A percentile compares a stretch with the other conserved stretches of the same genome.
These are phyloP conservation scores for Sycobia sp. DNA, from an alignment of 1,140 invertebrate species.

Conservation along the genomic window DNA sequence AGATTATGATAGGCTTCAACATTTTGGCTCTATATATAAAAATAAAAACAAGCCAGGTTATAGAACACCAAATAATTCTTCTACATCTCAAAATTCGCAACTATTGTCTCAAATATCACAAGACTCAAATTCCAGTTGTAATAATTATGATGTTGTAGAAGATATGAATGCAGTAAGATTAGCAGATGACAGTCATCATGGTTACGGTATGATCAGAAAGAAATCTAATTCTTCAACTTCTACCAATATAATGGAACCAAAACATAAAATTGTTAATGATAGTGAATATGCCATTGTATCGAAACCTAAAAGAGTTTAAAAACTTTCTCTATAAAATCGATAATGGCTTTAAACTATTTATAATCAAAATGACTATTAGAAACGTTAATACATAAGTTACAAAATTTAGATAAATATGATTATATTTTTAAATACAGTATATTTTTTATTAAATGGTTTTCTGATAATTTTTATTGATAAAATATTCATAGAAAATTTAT, in stretches of 20 bases:
- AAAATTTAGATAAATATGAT: too few relatives aligned
- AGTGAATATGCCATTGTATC: slow-evolving; percentile 80
- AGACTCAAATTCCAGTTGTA: slow-evolving; percentile 54
- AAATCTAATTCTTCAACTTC: slow-evolving; percentile 58
- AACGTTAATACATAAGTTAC: not conserved
- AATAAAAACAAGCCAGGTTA: slow-evolving; percentile 71
- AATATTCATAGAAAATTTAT: not conserved
- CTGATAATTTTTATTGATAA: not conserved
- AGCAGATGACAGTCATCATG: slow-evolving; percentile 78
- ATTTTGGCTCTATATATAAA: slow-evolving; percentile 76
- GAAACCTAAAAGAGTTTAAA: slow-evolving; percentile 78
- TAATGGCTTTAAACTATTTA: slow-evolving; percentile 25
- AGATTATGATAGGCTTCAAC: slow-evolving; percentile 79
- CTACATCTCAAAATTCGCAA: slow-evolving; percentile 37
- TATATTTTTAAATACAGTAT: not conserved
- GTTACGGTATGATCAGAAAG: slow-evolving; percentile 78
- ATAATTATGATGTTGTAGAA: slow-evolving; percentile 73
- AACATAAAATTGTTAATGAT: slow-evolving; percentile 75
- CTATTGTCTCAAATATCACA: slow-evolving; percentile 33
- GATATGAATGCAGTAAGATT: slow-evolving; percentile 70
- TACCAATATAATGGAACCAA: slow-evolving; percentile 55
- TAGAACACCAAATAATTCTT: slow-evolving; percentile 57
- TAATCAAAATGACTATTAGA: slow-evolving; percentile 11
- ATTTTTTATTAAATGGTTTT: not conserved
- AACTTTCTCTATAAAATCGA: slow-evolving; percentile 4